Evolutionary conservation across 2,888 invertebrate species (phyloP).

Genomic region (Neria commutata): DNA sequence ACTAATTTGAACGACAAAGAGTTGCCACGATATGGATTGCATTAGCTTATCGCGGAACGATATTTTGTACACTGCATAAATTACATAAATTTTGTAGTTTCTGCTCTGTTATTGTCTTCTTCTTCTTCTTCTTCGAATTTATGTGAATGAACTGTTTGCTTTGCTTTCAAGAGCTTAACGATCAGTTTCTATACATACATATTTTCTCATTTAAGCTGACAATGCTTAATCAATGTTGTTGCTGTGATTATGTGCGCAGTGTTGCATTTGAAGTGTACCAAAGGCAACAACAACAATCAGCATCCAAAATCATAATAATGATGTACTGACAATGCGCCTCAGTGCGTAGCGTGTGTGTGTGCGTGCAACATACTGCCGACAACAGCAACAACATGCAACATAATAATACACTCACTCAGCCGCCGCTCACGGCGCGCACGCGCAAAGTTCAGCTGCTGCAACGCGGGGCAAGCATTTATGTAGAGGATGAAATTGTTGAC

Average conservation of each 20-base stretch:
- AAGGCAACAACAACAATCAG: slow-evolving; percentile 2
- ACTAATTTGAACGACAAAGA: too few species aligned
- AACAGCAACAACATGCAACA: neutral
- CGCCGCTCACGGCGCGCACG: neutral
- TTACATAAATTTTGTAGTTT: too few species aligned
- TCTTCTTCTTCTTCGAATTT: too few species aligned
- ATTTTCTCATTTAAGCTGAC: too few species aligned
- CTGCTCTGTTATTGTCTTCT: too few species aligned
- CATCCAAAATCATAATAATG: neutral
- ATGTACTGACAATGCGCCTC: neutral
- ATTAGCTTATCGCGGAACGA: too few species aligned
- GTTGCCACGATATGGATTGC: too few species aligned
- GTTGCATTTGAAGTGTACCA: neutral
- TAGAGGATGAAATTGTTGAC: slow-evolving; percentile 43
- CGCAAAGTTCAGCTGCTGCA: slow-evolving; percentile 17
- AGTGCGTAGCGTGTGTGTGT: neutral
- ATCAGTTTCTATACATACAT: too few species aligned
- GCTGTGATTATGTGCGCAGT: neutral
- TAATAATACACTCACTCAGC: neutral
- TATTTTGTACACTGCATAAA: too few species aligned
- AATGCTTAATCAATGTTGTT: neutral
- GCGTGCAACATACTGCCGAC: neutral
- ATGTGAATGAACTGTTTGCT: too few species aligned
- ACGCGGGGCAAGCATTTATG: slow-evolving; percentile 35
- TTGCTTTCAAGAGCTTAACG: too few species aligned